phyloP scores from a whole-genome alignment of 2,888 invertebrate genomes.

The Elmis aenea region DNA sequence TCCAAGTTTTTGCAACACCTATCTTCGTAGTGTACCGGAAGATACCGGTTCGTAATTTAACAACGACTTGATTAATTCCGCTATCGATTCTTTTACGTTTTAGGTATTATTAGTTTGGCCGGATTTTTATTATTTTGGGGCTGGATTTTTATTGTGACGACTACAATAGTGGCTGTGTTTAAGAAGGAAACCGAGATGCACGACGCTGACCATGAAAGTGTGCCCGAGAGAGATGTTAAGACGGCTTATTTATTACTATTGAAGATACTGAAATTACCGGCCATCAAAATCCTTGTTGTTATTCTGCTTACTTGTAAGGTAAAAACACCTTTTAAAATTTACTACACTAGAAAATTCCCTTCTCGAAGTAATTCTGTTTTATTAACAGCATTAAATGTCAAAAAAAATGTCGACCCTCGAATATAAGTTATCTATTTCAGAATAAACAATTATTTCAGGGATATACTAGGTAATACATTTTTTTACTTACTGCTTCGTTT shows the following conservation, averaged over 20 bases:
- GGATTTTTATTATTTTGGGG: conserved; percentile 96
- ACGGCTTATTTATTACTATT: conserved; percentile 80
- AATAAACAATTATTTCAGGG: no score
- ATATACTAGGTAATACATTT: no score
- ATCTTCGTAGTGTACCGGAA: conserved; percentile 68
- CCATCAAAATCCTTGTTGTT: conserved; percentile 71
- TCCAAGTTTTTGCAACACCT: conserved; percentile 91
- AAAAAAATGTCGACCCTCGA: no score
- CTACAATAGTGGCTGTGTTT: conserved; percentile 83
- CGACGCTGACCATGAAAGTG: conserved; percentile 43
- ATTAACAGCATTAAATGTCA: no score
- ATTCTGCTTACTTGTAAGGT: conserved; percentile 90
- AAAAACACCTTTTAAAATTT: no score
- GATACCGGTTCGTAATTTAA: conserved; percentile 61
- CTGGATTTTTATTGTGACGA: conserved; percentile 81
- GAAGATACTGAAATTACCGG: conserved; percentile 76
- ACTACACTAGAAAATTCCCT: no score
- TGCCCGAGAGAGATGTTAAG: conserved; percentile 49
- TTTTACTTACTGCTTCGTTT: no score
- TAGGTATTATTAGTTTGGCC: conserved; percentile 45
- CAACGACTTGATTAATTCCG: not conserved
- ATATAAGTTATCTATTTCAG: no score
- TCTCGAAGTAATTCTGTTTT: no score
- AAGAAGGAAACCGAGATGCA: conserved; percentile 68
- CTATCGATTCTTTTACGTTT: conserved; percentile 12